Evolutionary conservation across 2,113 vertebrate genomes (phyloP).

Genomic region (Barbus barbus): DNA sequence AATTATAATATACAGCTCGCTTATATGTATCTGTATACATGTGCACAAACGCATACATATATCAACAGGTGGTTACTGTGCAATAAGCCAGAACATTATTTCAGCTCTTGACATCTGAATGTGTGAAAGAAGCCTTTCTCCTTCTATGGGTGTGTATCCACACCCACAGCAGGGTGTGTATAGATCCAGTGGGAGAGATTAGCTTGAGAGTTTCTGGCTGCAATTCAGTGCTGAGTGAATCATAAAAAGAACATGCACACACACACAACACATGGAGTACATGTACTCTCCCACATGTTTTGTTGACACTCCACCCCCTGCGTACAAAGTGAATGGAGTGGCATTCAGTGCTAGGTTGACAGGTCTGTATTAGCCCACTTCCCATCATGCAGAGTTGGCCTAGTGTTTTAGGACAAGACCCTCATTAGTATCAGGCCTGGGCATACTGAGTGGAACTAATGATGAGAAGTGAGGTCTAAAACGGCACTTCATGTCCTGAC

Average conservation of each 20-base stretch:
- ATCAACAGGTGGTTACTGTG: neutral
- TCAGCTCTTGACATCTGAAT: constrained; percentile 24
- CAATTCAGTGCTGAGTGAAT: constrained; percentile 16
- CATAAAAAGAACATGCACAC: constrained; percentile 29
- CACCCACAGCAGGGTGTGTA: constrained; percentile 38
- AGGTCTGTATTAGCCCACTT: constrained; percentile 18
- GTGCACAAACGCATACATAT: neutral
- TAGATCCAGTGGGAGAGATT: constrained; percentile 37
- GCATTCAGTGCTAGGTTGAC: constrained; percentile 54
- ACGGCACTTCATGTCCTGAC: constrained; percentile 17
- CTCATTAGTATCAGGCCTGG: constrained; percentile 59
- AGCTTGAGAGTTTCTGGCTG: constrained; percentile 20
- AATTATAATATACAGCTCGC: neutral
- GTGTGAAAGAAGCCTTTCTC: constrained; percentile 38
- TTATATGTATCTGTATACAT: neutral
- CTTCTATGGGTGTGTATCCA: constrained; percentile 47
- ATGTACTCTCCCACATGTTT: constrained; percentile 47
- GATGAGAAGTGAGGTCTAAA: constrained; percentile 18
- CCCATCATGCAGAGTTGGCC: constrained; percentile 39
- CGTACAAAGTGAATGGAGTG: constrained; percentile 60
- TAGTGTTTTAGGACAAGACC: constrained; percentile 50
- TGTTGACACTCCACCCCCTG: constrained; percentile 54
- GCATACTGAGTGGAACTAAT: constrained; percentile 47
- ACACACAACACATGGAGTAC: constrained; percentile 22
- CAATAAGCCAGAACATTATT: neutral